Evolutionary conservation across 2,797 vertebrate genomes (phyloP).

Genomic region (Diplodus sargus): DNA sequence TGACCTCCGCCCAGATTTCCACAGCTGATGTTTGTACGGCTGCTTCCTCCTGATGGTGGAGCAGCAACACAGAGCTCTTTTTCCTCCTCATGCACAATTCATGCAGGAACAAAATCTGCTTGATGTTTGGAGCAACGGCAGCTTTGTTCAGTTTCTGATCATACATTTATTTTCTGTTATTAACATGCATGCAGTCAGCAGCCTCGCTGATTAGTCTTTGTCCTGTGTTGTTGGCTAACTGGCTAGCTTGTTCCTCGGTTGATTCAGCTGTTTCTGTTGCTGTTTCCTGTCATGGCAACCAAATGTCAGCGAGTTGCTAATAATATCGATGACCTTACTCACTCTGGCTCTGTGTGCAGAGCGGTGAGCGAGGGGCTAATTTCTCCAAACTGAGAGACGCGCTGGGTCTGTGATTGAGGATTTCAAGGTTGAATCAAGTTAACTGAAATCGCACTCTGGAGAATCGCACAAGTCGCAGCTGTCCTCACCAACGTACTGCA

Average conservation of each 20-base stretch:
- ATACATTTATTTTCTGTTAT: not conserved
- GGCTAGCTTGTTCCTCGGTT: not conserved
- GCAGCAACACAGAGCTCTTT: not conserved
- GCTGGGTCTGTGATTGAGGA: not conserved
- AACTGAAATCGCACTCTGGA: not conserved
- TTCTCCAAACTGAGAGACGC: conserved; percentile 12
- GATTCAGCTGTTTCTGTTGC: conserved; percentile 38
- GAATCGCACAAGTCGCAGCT: not conserved
- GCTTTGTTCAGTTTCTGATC: not conserved
- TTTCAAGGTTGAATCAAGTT: not conserved
- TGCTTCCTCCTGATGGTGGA: not conserved
- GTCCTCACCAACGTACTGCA: not conserved
- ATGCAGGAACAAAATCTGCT: not conserved
- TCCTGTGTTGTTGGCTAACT: not conserved
- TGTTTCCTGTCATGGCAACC: conserved; percentile 58
- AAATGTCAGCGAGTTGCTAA: conserved; percentile 65
- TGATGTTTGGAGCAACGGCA: not conserved
- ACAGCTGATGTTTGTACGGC: not conserved
- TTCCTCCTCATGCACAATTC: not conserved
- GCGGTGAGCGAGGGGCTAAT: conserved; percentile 13
- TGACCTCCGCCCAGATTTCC: not conserved
- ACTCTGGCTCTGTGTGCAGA: conserved; percentile 19
- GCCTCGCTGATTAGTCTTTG: not conserved
- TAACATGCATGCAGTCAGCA: not conserved
- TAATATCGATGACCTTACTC: conserved; percentile 60